Conservation (phyloP, 2,797 vertebrate species). For the Xerus rutilus region DNA sequence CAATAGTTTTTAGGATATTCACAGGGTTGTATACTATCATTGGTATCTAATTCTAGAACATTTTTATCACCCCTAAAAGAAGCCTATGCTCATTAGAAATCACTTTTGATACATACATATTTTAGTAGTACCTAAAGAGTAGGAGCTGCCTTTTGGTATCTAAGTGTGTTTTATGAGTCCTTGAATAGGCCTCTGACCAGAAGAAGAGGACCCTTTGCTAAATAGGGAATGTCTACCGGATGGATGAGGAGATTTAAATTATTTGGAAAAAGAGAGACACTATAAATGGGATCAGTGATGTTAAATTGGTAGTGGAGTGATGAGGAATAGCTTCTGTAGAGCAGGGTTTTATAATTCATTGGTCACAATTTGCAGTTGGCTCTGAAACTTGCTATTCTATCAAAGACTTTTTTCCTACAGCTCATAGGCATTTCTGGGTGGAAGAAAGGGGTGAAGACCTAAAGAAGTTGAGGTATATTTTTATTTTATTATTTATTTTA, state of each 20-base stretch:
- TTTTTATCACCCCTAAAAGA: neutral
- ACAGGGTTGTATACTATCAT: neutral
- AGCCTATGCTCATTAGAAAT: neutral
- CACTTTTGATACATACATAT: neutral
- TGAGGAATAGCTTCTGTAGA: conserved; percentile 2
- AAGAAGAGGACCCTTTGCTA: conserved; percentile 1
- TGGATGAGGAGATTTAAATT: conserved; percentile 13
- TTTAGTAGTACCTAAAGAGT: neutral
- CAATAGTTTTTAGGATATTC: conserved; percentile 8
- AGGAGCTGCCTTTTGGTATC: neutral
- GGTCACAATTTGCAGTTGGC: conserved; percentile 13
- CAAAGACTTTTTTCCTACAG: neutral
- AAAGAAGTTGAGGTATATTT: neutral
- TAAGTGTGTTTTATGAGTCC: conserved; percentile 50
- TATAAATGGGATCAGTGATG: neutral
- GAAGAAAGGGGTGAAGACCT: neutral
- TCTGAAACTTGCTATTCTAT: neutral
- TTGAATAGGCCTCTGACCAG: conserved; percentile 21
- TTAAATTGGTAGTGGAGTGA: neutral
- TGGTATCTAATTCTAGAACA: conserved; percentile 14
- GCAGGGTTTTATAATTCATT: neutral
- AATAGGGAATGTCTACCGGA: neutral
- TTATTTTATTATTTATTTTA: too few relatives aligned
- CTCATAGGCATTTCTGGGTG: neutral
- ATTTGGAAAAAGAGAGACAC: conserved; percentile 22